Base-by-base conservation (phyloP, 2,888 invertebrate species). In the Creontiades dilutus region DNA sequence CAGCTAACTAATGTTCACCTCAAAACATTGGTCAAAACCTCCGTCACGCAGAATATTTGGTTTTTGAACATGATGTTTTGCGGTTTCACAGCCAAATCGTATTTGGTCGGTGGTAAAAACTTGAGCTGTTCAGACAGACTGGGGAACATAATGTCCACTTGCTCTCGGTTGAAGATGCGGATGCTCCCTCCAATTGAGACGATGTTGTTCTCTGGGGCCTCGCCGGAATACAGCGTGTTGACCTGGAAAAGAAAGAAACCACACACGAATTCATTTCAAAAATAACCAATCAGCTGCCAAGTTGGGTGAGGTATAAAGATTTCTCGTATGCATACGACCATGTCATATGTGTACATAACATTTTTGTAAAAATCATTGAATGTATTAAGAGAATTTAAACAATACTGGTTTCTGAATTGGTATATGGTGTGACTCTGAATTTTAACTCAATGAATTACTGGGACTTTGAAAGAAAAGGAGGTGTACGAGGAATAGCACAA, bases 141-240 rank as follows among this genome's bases (percentile, higher is more conserved):
- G 3, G 89, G 89, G 16, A 89, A 23, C 55, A 27, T 61, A 5
- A 19, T 11, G 5, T 61, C 81, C 46, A 61, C n/a, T 16, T 23
- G 23, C 14, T 80, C 89, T 37, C 46, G 37, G 23, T 81, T 89
- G 89, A 57, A 89, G 47, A 81, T 89, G 23, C 55, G 52, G 14
- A 89, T 55, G 89, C 89, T 89, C 0, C 37, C 81, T n/a, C 89
- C 89, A 13, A 89, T 28, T 0, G 81, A 48, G 14, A 81, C 46
- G 13, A 81, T 61, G 28, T 37, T 89, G 61, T 89, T 89, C 28
- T 9, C 11, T 2, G 89, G 89, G 37, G 89, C n/a, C 9, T 27
- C 57, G 13, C 89, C 89, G 11, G 81, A 61, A 16, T n/a, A 47
- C 16, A 61, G 4, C 1, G 16, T 19, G 37, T 23, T 75, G 13